Conservation (phyloP, 2,113 vertebrate species). For the Puntigrus tetrazona region DNA sequence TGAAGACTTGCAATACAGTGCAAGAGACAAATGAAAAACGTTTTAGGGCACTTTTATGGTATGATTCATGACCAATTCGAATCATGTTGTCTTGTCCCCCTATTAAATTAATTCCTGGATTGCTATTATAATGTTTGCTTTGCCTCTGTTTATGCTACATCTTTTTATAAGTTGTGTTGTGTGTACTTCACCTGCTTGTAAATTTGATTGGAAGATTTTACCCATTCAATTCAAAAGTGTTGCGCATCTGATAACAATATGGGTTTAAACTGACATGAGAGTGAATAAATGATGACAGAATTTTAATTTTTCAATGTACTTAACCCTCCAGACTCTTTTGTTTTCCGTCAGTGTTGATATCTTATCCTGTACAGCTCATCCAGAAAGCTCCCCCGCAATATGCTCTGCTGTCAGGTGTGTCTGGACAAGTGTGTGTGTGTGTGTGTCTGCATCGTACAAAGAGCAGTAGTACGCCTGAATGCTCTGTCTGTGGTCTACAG, state of each 20-base stretch:
- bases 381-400: background rate
- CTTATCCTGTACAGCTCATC: background rate
- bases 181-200: background rate
- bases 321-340: background rate
- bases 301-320: background rate
- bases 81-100: background rate
- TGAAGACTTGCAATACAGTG: too few relatives aligned
- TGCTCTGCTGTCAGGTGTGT: background rate
- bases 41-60: too few relatives aligned
- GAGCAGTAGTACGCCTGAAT: slow-evolving; percentile 22
- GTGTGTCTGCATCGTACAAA: background rate
- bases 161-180: background rate
- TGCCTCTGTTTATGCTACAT: background rate
- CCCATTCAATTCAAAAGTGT: background rate
- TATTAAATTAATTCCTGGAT: background rate
- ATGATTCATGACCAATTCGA: too few relatives aligned
- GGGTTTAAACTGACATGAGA: background rate
- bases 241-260: background rate
- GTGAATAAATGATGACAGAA: background rate
- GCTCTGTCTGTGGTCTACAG: slow-evolving; percentile 38
- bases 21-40: too few relatives aligned
- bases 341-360: slow-evolving; percentile 1
- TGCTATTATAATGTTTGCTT: background rate
- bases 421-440: slow-evolving; percentile 1
- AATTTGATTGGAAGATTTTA: background rate